A percentile compares a stretch with the other conserved stretches of the same genome.
phyloP scores from a whole-genome alignment of 2,113 vertebrate species.

The Miniopterus natalensis region DNA sequence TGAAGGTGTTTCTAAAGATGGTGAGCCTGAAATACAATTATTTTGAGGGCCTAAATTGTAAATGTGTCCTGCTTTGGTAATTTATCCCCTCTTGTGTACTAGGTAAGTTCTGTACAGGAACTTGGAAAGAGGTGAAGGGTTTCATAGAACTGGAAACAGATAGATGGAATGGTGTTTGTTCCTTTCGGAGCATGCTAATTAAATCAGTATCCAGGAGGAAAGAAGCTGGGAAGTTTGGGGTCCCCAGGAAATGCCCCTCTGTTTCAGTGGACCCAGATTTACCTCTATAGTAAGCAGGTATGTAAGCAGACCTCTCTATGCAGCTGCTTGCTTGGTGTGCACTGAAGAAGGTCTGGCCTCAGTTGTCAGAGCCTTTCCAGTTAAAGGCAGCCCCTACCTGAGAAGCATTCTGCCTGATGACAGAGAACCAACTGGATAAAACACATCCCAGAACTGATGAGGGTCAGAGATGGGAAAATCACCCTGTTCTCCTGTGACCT shows the following conservation, averaged over 20 bases:
- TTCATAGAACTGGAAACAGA: not conserved
- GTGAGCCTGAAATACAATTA: not conserved
- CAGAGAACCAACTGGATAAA: not conserved
- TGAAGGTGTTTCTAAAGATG: not conserved
- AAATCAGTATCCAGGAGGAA: not conserved
- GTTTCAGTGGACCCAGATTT: not conserved
- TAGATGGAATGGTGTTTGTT: not conserved
- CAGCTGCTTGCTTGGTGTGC: not conserved
- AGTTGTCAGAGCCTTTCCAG: not conserved
- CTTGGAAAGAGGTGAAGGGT: not conserved
- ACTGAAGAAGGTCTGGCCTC: not conserved
- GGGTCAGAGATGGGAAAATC: not conserved
- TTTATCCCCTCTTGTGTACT: not conserved
- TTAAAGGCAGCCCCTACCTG: not conserved
- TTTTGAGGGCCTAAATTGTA: not conserved
- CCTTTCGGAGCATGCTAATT: conserved; percentile 28
- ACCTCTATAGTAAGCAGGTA: not conserved
- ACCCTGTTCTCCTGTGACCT: not conserved
- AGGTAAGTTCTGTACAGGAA: not conserved
- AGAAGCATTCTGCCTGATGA: not conserved
- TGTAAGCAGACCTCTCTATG: not conserved
- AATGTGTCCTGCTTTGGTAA: not conserved
- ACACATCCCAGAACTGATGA: not conserved
- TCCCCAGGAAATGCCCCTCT: not conserved
- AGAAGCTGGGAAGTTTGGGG: not conserved